These are phyloP conservation scores for Empidonax traillii DNA, from an alignment of 2,113 vertebrate species.

Conservation along the genomic window DNA sequence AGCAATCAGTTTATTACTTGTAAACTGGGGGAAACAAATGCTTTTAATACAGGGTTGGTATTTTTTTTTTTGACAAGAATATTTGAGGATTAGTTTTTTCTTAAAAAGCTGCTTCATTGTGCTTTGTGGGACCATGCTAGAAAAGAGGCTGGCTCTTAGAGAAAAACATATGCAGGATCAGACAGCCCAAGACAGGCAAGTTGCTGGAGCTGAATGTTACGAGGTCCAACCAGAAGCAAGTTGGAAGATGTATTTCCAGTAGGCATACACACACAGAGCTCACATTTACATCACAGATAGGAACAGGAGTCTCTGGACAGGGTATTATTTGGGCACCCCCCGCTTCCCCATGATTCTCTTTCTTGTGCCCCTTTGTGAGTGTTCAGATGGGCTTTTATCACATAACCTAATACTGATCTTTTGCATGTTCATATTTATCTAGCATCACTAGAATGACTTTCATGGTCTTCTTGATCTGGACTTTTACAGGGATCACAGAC, in stretches of 20 bases:
- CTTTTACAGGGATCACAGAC: background rate
- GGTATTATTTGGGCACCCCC: background rate
- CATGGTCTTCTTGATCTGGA: background rate
- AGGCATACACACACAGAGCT: background rate
- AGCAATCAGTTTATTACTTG: background rate
- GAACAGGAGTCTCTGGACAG: background rate
- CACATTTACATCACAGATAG: background rate
- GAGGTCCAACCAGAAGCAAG: background rate
- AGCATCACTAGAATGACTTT: background rate
- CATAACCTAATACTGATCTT: background rate
- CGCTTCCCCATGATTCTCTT: fast-evolving
- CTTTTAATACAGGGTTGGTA: background rate
- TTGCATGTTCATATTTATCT: background rate
- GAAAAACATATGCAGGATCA: background rate
- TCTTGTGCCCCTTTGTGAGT: background rate
- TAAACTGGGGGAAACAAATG: background rate
- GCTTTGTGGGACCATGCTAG: background rate
- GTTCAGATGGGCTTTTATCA: background rate
- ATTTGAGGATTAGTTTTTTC: background rate
- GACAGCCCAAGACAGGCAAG: background rate
- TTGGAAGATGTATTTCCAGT: background rate
- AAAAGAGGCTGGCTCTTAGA: background rate
- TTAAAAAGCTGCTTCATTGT: background rate
- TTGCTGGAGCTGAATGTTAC: background rate
- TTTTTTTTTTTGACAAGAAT: background rate